Evolutionary conservation across 30 jellyfish, hydroid and myxozoan species (phyloP), one percentile per base, ranked within the genome.

Genomic region (Turritopsis dohrnii): DNA sequence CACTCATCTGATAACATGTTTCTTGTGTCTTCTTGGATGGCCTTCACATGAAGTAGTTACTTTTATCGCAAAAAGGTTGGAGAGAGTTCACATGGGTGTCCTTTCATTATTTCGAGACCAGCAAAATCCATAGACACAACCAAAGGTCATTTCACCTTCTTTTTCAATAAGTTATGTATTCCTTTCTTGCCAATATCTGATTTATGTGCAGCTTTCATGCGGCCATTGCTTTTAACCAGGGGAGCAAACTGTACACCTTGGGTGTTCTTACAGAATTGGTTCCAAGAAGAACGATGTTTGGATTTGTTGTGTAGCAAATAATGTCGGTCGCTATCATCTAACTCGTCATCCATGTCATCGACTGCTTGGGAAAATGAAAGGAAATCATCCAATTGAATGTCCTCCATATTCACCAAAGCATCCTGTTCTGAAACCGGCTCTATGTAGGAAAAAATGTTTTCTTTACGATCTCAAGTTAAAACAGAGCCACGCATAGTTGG

Each of bases 151-250:
- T 69, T 69, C 28, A 9, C 17, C 17, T 25, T 30, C 53, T 80
- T 80, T 17, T 80, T 65, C 81, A 80, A 17, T 65, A 80, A 41
- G 52, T 53, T 65, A 22, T 80, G 87, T 23, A 80, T 80, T 24
- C 65, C 81, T 21, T 80, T n/a, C 76, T 80, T 80, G 19, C 87
- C 87, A 26, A 80, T 53, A 53, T 80, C 54, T 16, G 81, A 23
- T 65, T 80, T 80, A 41, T 80, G 87, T 3, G 84, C 87, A 20
- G 87, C 87, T 65, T 80, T 80, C 87, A 80, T 80, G 19, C 84
- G 29, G 7, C 87, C 87, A 20, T 80, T 80, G 3, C 82, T 28
- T 80, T 80, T 80, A 18, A 80, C 87, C 53, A 80, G 79, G 0
- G 84, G 84, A 9, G 87, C 87, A 26, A 41, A 80, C 66, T 53